Percentiles rank a stretch among this genome's conserved stretches.
Conservation (phyloP, 2,888 invertebrate species). For the Strigamia maritima region DNA sequence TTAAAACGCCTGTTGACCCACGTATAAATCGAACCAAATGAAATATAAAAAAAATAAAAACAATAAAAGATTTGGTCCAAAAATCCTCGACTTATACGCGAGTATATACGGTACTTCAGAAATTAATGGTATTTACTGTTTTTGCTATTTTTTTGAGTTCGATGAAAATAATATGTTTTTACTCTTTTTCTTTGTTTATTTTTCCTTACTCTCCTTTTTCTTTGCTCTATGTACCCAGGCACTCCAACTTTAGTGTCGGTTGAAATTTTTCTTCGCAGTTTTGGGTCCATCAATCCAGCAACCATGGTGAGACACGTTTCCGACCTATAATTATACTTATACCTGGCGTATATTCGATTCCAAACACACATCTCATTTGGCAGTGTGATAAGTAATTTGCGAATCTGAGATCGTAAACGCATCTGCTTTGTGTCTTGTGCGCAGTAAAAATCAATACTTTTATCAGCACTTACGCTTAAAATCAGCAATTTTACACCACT, state of each 20-base stretch:
- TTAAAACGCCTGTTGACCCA: too few species aligned
- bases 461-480: background rate
- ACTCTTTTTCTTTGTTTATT: background rate
- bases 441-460: background rate
- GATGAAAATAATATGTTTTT: background rate
- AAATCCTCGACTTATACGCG: too few species aligned
- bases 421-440: background rate
- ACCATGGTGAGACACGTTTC: constrained; percentile 45
- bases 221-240: constrained; percentile 41
- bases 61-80: too few species aligned
- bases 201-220: background rate
- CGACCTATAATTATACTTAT: too few species aligned
- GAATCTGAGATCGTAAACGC: background rate
- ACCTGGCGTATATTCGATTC: background rate
- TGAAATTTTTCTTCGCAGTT: constrained; percentile 46
- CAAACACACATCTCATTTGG: background rate
- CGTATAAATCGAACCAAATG: too few species aligned
- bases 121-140: too few species aligned
- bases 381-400: background rate
- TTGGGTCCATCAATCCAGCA: constrained; percentile 47
- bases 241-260: constrained; percentile 45
- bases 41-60: too few species aligned
- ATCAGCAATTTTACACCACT: background rate
- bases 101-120: too few species aligned
- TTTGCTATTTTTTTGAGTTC: too few species aligned